Base-by-base conservation (phyloP, 2,797 vertebrate species). In the Sebastes melanostomus region DNA sequence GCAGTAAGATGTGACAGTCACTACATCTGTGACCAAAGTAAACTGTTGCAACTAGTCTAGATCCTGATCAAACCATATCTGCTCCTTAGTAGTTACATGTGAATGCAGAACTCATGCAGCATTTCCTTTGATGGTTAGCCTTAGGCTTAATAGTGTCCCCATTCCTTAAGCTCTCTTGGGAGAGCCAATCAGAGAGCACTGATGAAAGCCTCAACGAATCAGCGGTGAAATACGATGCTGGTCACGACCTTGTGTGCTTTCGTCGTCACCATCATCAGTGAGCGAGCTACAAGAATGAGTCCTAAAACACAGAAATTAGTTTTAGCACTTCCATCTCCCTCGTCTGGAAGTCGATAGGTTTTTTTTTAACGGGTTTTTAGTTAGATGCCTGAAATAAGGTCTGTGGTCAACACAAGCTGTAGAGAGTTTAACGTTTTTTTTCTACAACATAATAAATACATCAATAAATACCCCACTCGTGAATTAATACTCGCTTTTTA, bases 201-300 rank as follows among this genome's bases (percentile, higher is more conserved):
- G 86, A 92, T 91, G 86, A 91, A 93, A 91, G 91, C 83, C 34
- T 78, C 9, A 66, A 60, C 58, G 50, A 91, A 87, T 89, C 80
- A 71, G 61, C 52, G 20, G 66, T 38, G 73, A 87, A 85, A 86
- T 75, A 20, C 38, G 8, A 88, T 12, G 66, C 77, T 60, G 66
- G 66, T 46, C 25, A 1, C 80, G 80, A 87, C 76, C 82, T 70
- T 80, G 63, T 55, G 50, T 14, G 56, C 90, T 91, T 89, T 86
- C 77, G 84, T 83, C 81, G 46, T 73, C 36, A 14, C 42, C 73
- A 67, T 88, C 77, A 79, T 42, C 54, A 72, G 60, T 16, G 54
- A 77, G 24, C 1, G 2, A 88, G 55, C 59, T 10, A 20, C 22
- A 36, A 32, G 25, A 25, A 50, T 50, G 46, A 50, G 46, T n/a